These are phyloP conservation scores for Ischnura elegans DNA, from an alignment of 2,888 invertebrate genomes.

Conservation along the genomic window DNA sequence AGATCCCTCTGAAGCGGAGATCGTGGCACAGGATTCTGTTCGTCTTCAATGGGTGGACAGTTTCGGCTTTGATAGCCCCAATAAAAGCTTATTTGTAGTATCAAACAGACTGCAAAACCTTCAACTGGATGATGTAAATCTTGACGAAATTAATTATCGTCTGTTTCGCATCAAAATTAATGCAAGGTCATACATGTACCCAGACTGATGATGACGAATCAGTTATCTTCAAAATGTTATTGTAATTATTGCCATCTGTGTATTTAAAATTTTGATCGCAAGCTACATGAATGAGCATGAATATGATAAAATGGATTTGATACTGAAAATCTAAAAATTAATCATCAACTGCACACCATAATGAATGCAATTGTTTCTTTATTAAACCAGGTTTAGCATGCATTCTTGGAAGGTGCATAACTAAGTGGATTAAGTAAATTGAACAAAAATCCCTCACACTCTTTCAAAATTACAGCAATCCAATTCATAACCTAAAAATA, in stretches of 20 bases:
- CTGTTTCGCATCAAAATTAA: slow-evolving; percentile 83
- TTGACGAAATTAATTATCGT: slow-evolving; percentile 83
- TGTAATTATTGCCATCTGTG: neutral
- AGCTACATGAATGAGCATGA: no score
- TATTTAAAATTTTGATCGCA: no score
- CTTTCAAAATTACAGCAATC: no score
- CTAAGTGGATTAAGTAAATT: no score
- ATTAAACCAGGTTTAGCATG: no score
- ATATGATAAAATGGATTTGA: no score
- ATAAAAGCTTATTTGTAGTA: slow-evolving; percentile 84
- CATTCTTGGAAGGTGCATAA: no score
- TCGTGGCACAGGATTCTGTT: slow-evolving; percentile 84
- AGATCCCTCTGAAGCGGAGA: slow-evolving; percentile 71
- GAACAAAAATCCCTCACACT: no score
- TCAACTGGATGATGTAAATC: slow-evolving; percentile 81
- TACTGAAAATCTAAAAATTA: no score
- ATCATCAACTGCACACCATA: no score
- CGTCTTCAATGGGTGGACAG: slow-evolving; percentile 88
- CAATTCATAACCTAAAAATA: no score
- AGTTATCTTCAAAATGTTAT: neutral
- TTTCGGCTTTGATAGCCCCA: slow-evolving; percentile 83
- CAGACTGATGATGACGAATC: slow-evolving; percentile 70
- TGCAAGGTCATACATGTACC: slow-evolving; percentile 83
- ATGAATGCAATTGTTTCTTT: no score
- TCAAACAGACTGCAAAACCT: slow-evolving; percentile 85